phyloP scores from a whole-genome alignment of 2,888 invertebrate genomes.

The Nezara viridula region DNA sequence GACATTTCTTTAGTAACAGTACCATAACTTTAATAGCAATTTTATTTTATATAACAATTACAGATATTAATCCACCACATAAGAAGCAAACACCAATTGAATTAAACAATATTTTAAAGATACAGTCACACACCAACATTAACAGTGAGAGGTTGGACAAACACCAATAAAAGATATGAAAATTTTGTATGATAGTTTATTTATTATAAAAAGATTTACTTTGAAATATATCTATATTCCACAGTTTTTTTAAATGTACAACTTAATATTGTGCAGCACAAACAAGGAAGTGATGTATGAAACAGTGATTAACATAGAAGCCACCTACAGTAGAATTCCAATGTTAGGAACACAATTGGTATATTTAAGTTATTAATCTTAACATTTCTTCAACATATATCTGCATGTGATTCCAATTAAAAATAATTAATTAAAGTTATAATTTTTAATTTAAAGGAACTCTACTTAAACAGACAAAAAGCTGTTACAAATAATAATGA shows the following conservation, averaged over 20 bases:
- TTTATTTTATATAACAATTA: not conserved
- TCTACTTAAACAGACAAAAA: not conserved
- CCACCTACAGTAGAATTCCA: not conserved
- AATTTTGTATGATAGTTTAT: slow-evolving; percentile 1
- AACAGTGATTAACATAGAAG: not conserved
- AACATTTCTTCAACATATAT: not conserved
- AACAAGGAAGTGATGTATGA: not conserved
- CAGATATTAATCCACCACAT: not conserved
- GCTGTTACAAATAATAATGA: not conserved
- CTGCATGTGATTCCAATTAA: not conserved
- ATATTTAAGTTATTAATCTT: not conserved
- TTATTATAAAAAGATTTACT: not conserved
- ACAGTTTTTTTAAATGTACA: not conserved
- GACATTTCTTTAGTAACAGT: not conserved
- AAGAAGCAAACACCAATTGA: slow-evolving; percentile 3
- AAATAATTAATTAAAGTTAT: not conserved
- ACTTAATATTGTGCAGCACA: not conserved
- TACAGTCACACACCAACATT: not conserved
- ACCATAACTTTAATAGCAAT: not conserved
- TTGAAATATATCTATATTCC: not conserved
- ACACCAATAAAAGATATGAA: not conserved
- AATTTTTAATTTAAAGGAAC: not conserved
- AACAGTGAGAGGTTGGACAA: not conserved
- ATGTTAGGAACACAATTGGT: not conserved
- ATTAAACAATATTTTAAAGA: not conserved